Conservation (phyloP, 2,888 invertebrate genomes). For the Ypsolopha scabrella region DNA sequence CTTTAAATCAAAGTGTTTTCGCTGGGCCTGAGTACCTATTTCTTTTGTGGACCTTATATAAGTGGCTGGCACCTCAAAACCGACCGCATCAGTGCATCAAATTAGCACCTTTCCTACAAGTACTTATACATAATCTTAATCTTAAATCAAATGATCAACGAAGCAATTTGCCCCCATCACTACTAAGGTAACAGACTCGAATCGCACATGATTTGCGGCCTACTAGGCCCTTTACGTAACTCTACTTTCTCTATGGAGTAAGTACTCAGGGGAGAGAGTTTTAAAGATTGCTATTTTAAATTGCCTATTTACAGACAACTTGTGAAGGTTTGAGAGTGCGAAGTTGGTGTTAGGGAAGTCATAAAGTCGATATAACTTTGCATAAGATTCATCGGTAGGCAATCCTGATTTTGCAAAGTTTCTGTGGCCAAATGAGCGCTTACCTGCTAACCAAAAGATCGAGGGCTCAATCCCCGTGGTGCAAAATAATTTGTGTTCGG, state of each 20-base stretch:
- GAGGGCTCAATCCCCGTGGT: too few relatives aligned
- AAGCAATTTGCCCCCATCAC: background rate
- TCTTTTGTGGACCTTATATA: too few relatives aligned
- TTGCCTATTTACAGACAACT: conserved; percentile 3
- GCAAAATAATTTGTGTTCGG: too few relatives aligned
- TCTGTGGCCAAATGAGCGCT: too few relatives aligned
- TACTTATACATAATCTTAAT: background rate
- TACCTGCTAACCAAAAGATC: too few relatives aligned
- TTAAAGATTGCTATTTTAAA: conserved; percentile 3
- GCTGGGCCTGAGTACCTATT: background rate
- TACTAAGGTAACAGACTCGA: background rate
- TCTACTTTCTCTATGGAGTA: background rate
- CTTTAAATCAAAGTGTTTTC: background rate
- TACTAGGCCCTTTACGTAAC: conserved; percentile 4
- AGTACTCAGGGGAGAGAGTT: background rate
- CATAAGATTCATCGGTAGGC: background rate
- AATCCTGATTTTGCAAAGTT: too few relatives aligned
- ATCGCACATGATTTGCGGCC: conserved; percentile 3
- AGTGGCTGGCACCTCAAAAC: too few relatives aligned
- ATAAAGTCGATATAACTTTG: background rate
- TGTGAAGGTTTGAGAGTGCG: background rate
- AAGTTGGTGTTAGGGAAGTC: background rate
- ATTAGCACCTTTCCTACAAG: too few relatives aligned
- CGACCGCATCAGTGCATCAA: too few relatives aligned
- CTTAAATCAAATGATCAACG: background rate